Conservation (phyloP, 2,888 invertebrate genomes). For the Panorpa germanica region DNA sequence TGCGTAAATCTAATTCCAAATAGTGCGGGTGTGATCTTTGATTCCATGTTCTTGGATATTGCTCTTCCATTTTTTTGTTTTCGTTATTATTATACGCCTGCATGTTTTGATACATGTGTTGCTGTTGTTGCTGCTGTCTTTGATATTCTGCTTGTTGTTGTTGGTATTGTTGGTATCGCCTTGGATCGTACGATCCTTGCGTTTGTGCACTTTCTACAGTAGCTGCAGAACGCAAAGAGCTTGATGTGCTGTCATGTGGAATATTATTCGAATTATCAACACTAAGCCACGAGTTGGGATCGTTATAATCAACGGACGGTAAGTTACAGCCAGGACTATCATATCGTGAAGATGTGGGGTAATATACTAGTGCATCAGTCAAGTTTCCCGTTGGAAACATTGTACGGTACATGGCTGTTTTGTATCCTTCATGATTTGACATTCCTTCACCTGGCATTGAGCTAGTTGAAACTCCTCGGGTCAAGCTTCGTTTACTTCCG, state of each 20-base stretch:
- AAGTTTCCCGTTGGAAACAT: slow-evolving; percentile 54
- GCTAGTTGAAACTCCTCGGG: slow-evolving; percentile 35
- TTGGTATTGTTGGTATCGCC: slow-evolving; percentile 32
- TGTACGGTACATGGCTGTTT: slow-evolving; percentile 39
- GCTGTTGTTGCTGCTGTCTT: slow-evolving; percentile 19
- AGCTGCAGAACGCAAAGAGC: slow-evolving; percentile 40
- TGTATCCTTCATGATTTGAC: slow-evolving; percentile 42
- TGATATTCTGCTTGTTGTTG: slow-evolving; percentile 27
- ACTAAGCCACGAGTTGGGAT: slow-evolving; percentile 38
- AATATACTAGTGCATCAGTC: slow-evolving; percentile 65
- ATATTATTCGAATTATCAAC: slow-evolving; percentile 32
- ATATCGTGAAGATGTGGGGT: slow-evolving; percentile 50
- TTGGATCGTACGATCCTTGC: slow-evolving; percentile 29
- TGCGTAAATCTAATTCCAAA: slow-evolving; percentile 26
- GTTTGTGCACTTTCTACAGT: slow-evolving; percentile 30
- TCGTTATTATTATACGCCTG: slow-evolving; percentile 11
- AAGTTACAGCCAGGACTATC: slow-evolving; percentile 31
- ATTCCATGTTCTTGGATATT: slow-evolving; percentile 18
- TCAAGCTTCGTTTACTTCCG: slow-evolving; percentile 27
- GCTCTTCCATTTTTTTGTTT: slow-evolving; percentile 15
- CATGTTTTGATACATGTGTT: slow-evolving; percentile 14
- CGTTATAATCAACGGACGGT: slow-evolving; percentile 32
- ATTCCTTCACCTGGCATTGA: slow-evolving; percentile 29
- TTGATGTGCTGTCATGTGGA: slow-evolving; percentile 34
- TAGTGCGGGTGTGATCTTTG: slow-evolving; percentile 16